These are phyloP conservation scores for Capra hircus DNA, from an alignment of 2,113 vertebrate species.

Conservation along the genomic window DNA sequence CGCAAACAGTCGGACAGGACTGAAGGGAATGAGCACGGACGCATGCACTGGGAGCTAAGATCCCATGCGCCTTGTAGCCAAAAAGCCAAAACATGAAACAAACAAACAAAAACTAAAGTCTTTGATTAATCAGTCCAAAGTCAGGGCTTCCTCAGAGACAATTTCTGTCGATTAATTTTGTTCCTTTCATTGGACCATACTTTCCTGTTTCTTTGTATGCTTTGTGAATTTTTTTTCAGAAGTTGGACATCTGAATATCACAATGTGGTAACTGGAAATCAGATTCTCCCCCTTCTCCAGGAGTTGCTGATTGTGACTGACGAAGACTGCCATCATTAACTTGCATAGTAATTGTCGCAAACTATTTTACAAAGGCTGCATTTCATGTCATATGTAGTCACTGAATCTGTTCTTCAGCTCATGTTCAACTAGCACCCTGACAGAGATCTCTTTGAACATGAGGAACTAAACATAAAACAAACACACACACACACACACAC, in stretches of 20 bases:
- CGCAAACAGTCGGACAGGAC: not conserved
- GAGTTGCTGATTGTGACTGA: not conserved
- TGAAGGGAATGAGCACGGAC: not conserved
- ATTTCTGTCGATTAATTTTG: not conserved
- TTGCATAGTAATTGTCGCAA: not conserved
- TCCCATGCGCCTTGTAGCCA: not conserved
- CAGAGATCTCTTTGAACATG: not conserved
- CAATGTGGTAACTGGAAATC: not conserved
- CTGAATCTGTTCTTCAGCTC: not conserved
- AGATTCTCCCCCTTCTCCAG: not conserved
- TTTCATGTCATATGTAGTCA: not conserved
- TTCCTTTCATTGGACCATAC: not conserved
- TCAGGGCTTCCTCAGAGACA: not conserved
- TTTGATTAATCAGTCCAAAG: not conserved
- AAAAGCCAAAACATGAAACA: not conserved
- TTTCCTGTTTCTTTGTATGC: not conserved
- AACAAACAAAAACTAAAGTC: not conserved
- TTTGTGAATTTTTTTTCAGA: not conserved
- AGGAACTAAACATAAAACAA: not conserved
- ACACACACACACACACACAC: not conserved
- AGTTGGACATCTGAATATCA: not conserved
- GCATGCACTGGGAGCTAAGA: not conserved
- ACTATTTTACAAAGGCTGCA: not conserved
- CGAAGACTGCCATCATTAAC: not conserved
- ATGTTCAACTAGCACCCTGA: not conserved